These are phyloP conservation scores for Tinea semifulvella DNA, from an alignment of 2,888 invertebrate genomes.

Conservation along the genomic window DNA sequence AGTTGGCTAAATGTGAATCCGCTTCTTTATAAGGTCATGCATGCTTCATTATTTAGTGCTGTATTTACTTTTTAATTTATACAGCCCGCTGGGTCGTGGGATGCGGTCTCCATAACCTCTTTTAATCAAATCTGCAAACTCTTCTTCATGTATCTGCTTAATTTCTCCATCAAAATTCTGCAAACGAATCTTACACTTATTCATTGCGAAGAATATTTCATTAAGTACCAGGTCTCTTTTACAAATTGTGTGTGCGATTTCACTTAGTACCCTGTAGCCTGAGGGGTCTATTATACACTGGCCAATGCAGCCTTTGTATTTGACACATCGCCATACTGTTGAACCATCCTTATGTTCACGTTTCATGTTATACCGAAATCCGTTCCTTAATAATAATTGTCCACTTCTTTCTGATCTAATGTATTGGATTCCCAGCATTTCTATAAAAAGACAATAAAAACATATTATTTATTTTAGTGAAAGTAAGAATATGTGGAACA, in stretches of 20 bases:
- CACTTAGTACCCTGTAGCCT: background rate
- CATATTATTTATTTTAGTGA: too few relatives aligned
- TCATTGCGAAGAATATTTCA: background rate
- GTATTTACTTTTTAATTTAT: background rate
- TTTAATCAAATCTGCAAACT: background rate
- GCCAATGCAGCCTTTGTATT: background rate
- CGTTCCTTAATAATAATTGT: slow-evolving; percentile 10
- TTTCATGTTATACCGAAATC: slow-evolving; percentile 15
- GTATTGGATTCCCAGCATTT: slow-evolving; percentile 19
- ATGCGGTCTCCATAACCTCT: background rate
- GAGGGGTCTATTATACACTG: background rate
- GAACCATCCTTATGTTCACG: slow-evolving; percentile 1
- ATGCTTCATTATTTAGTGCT: too few relatives aligned
- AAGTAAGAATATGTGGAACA: too few relatives aligned
- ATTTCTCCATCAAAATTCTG: background rate
- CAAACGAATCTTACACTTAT: slow-evolving; percentile 1
- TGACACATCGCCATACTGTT: background rate
- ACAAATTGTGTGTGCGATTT: background rate
- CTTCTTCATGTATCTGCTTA: background rate
- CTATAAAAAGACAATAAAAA: too few relatives aligned
- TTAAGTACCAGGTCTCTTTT: background rate
- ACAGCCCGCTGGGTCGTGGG: background rate
- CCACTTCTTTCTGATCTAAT: slow-evolving; percentile 23
- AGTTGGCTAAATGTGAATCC: too few relatives aligned
- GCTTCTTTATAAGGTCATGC: too few relatives aligned